Percentiles rank a stretch among this genome's conserved stretches.
Evolutionary conservation across 2,888 invertebrate species (phyloP).

Genomic region (Polydrusus cervinus): DNA sequence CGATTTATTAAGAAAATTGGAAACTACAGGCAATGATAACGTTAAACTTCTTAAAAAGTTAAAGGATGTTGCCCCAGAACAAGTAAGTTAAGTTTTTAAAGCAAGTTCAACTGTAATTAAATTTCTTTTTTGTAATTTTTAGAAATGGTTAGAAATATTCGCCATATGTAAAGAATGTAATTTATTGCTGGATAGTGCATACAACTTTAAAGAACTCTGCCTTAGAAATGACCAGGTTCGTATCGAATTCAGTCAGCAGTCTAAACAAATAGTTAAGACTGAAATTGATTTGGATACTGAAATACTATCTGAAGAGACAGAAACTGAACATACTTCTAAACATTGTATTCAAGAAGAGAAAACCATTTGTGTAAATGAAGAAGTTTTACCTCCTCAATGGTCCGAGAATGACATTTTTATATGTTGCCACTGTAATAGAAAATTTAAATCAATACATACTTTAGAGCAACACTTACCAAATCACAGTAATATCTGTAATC

Average conservation of each 20-base stretch:
- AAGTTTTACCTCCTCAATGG: not conserved
- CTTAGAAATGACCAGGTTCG: conserved; percentile 46
- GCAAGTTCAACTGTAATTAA: not conserved
- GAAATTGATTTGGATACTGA: not conserved
- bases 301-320: not conserved
- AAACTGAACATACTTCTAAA: conserved; percentile 28
- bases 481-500: conserved; percentile 41
- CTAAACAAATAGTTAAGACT: not conserved
- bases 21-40: conserved; percentile 44
- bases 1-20: conserved; percentile 41
- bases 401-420: conserved; percentile 31
- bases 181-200: conserved; percentile 51
- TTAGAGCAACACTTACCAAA: conserved; percentile 54
- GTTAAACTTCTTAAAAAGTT: conserved; percentile 53
- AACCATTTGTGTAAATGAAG: conserved; percentile 20
- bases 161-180: conserved; percentile 57
- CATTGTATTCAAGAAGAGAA: conserved; percentile 43
- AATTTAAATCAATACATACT: conserved; percentile 54
- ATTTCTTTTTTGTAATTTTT: not conserved
- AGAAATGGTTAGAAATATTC: conserved; percentile 57
- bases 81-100: conserved; percentile 50
- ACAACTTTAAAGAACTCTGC: conserved; percentile 57
- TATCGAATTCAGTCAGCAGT: conserved; percentile 3
- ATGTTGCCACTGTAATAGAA: conserved; percentile 56
- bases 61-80: conserved; percentile 56